Evolutionary conservation across 2,797 vertebrate genomes (phyloP).

Genomic region (Alectoris magna): DNA sequence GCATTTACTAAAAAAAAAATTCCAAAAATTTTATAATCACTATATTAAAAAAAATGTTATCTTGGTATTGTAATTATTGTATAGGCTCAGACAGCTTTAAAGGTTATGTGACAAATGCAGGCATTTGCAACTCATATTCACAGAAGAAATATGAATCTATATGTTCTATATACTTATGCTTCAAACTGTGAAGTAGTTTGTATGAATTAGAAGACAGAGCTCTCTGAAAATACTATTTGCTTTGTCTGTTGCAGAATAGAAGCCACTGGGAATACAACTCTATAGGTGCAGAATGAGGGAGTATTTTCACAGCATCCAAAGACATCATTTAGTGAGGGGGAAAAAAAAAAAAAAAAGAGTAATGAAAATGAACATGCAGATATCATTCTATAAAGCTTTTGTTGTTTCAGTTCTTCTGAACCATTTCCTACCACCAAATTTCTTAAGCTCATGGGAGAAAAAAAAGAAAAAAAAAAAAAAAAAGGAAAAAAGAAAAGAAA

Average conservation of each 20-base stretch:
- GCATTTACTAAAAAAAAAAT: neutral
- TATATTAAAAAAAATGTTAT: neutral
- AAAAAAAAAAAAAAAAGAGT: neutral
- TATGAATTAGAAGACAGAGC: neutral
- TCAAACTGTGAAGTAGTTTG: neutral
- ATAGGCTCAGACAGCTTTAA: neutral
- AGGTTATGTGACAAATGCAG: neutral
- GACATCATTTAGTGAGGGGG: fast-evolving
- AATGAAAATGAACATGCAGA: neutral
- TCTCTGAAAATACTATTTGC: neutral
- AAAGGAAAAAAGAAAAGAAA: too few species aligned
- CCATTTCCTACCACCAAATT: neutral
- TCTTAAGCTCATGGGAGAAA: neutral
- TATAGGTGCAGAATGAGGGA: neutral
- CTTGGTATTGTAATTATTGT: neutral
- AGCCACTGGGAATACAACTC: neutral
- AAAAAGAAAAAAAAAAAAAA: too few species aligned
- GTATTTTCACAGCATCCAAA: neutral
- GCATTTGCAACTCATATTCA: neutral
- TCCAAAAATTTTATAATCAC: neutral
- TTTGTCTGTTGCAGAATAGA: neutral
- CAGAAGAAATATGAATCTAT: neutral
- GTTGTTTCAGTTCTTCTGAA: neutral
- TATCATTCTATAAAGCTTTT: neutral
- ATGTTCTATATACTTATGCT: neutral